Percentiles rank a stretch among this genome's conserved stretches.
Conservation (phyloP, 2,113 vertebrate species). For the Glaucomys volans region DNA sequence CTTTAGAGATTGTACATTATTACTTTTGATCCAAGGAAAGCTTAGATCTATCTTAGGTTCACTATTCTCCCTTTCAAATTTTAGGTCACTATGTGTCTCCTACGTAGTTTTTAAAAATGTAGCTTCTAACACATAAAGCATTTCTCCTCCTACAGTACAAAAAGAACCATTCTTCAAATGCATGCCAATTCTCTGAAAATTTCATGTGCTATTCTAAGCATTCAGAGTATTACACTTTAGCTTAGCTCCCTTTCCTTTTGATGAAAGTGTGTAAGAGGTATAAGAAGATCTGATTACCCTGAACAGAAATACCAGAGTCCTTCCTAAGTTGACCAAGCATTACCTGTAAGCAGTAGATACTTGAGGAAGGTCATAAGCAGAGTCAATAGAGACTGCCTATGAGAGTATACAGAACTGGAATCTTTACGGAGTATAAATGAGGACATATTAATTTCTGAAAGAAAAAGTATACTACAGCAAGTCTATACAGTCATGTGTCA, state of each 20-base stretch:
- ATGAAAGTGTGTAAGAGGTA: neutral
- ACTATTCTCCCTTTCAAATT: neutral
- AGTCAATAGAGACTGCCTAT: neutral
- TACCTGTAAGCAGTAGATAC: neutral
- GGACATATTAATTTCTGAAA: neutral
- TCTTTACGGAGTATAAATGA: neutral
- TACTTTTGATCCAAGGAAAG: neutral
- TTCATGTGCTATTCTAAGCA: neutral
- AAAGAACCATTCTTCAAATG: neutral
- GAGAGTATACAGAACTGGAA: neutral
- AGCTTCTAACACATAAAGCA: neutral
- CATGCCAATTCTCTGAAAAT: neutral
- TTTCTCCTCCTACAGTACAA: neutral
- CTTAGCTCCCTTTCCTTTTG: neutral
- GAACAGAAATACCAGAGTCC: neutral
- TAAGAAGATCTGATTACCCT: neutral
- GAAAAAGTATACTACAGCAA: neutral
- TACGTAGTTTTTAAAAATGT: neutral
- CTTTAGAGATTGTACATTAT: neutral
- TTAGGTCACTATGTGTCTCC: neutral
- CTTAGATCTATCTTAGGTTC: neutral
- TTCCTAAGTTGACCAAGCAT: neutral
- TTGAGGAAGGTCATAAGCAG: neutral
- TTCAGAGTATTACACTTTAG: neutral
- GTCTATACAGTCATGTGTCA: neutral